Evolutionary conservation across 1,140 invertebrate species (phyloP).

Genomic region (Papilio helenus): DNA sequence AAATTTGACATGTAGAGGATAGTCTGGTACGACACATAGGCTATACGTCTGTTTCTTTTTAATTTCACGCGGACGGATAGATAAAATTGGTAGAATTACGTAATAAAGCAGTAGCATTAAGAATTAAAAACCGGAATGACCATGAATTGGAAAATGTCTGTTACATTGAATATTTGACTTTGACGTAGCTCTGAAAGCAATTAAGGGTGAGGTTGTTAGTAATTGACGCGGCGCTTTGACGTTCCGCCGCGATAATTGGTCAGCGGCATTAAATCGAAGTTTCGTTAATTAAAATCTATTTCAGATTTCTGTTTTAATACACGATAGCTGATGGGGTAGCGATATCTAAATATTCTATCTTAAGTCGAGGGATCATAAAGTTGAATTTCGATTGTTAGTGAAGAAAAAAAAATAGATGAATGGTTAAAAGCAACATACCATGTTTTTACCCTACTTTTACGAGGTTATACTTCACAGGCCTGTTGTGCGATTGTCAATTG

Average conservation of each 20-base stretch:
- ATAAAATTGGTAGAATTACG: no score
- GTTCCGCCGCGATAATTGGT: conserved; percentile 13
- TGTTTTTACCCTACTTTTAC: no score
- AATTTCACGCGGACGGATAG: no score
- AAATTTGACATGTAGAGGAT: no score
- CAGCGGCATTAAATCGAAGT: conserved; percentile 11
- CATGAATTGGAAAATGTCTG: conserved; percentile 6
- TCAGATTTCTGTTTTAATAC: not conserved
- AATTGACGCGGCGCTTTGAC: conserved; percentile 15
- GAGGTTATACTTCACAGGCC: no score
- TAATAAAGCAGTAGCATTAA: not conserved
- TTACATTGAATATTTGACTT: conserved; percentile 32
- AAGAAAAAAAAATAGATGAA: not conserved
- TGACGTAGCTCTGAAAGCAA: conserved; percentile 13
- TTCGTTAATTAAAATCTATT: conserved; percentile 16
- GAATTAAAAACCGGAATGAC: not conserved
- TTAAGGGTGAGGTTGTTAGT: not conserved
- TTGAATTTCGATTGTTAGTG: not conserved
- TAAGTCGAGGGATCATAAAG: not conserved
- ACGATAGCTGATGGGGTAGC: not conserved
- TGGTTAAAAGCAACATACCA: no score
- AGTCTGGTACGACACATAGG: no score
- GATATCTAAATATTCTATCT: not conserved
- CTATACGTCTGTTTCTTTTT: no score
- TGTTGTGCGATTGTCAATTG: no score